Conservation (phyloP, 1,140 invertebrate species). For the Geopemphigus sp. region DNA sequence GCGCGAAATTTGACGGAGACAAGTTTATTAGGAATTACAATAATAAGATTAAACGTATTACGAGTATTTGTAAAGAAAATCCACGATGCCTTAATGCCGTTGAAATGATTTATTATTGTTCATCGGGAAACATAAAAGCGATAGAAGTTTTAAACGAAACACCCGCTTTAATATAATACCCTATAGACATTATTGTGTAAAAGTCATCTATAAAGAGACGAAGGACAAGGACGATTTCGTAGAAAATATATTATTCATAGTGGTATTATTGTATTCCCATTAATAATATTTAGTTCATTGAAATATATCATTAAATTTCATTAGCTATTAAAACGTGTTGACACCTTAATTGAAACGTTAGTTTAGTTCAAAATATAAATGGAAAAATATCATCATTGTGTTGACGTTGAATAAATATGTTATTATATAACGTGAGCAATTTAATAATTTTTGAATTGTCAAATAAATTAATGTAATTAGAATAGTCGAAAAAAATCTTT, state of each 20-base stretch:
- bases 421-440: no score
- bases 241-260: conserved; percentile 19
- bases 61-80: no score
- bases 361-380: not conserved
- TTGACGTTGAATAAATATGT: no score
- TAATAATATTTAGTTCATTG: conserved; percentile 24
- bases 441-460: no score
- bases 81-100: not conserved
- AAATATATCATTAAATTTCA: conserved; percentile 19
- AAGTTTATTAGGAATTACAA: no score
- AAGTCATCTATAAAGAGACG: conserved; percentile 14
- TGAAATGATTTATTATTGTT: conserved; percentile 10
- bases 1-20: not conserved
- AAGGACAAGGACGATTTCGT: conserved; percentile 42
- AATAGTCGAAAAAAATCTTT: no score
- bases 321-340: not conserved
- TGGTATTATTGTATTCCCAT: conserved; percentile 20
- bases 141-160: not conserved
- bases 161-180: not conserved
- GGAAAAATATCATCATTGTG: no score
- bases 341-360: not conserved
- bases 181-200: not conserved
- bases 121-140: conserved; percentile 21
- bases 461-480: no score
- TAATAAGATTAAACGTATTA: not conserved